Base-by-base conservation (phyloP, 2,113 vertebrate species). In the Cairina moschata region DNA sequence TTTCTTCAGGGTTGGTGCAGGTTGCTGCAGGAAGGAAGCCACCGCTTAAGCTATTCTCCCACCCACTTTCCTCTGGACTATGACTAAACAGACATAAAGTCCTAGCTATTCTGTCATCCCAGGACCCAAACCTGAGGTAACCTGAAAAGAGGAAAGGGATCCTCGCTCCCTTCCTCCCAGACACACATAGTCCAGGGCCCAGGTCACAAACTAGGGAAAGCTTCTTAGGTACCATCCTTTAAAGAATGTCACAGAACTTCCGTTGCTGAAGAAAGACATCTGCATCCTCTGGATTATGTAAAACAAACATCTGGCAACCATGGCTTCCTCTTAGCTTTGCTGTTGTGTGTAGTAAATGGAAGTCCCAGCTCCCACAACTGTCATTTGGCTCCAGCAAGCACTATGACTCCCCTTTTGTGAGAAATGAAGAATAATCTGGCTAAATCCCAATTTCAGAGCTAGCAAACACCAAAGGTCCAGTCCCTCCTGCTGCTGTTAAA, bases 401-500 rank as follows among this genome's bases (percentile, higher is more conserved):
- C 76, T 73, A 77, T 80, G 74, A 96, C 55, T 95, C 74, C 52
- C 71, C 11, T 96, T 95, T 78, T 96, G 95, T 95, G 83, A 95
- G 91, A 95, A 93, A 93, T 78, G 90, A 97, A 96, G 91, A 96
- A 96, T 95, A 96, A 96, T 92, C 90, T 97, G 96, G 91, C 95
- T 93, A 96, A 87, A 93, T 83, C 90, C 93, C 95, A 95, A 78
- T 66, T 95, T 87, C 56, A 91, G 88, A 95, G 67, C 87, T 80
- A 94, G 80, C 17, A 50, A 86, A 95, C 91, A 93, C 89, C 77
- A 95, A 95, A 96, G 72, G 88, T 95, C 76, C 81, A 62, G 65
- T 92, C 93, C 93, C 91, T 95, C 91, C 95, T 91, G 91, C 90
- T 97, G 95, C 83, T 95, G 48, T 76, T 91, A 89, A 96, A 96